Evolutionary conservation across 2,888 invertebrate species (phyloP), one percentile per base, ranked within the genome.

Genomic region (Patella ulyssiponensis): DNA sequence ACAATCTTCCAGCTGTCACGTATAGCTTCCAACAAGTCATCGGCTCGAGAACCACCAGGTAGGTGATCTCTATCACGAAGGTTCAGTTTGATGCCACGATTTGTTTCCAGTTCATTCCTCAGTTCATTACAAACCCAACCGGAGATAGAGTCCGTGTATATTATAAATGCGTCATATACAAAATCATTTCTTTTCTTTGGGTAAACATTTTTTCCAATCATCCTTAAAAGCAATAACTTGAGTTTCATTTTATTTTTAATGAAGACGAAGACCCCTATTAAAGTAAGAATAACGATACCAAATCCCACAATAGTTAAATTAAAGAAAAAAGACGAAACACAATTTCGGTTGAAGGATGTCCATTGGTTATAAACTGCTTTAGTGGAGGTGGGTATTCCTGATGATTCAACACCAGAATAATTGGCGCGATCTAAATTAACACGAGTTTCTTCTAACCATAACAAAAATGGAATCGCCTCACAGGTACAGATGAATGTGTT

Each of bases 401-500:
- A 20, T 20, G 5, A 12, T 20, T 64, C 64, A 20, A 64, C 23
- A 64, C 64, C n/a, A 7, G 64, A 20, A 64, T 64, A 64, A 20
- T n/a, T 64, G n/a, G 5, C 9, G n/a, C 64, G 5, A 20, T 64
- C 64, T 64, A 64, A 64, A 0, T 64, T 20, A 64, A 64, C 23
- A 64, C 20, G n/a, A 64, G 64, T 64, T n/a, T 20, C n/a, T 20
- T 17, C 23, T 11, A 64, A 20, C 64, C 64, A 64, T 11, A 20
- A 64, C 23, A 64, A 20, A 20, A 64, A 64, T 11, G 9, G n/a
- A 64, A 20, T 20, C 7, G 64, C 23, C 12, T 64, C 64, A 64
- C 64, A 64, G n/a, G 64, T 64, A 64, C 64, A 64, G 20, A 20
- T 20, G n/a, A 64, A 20, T 64, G 64, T 20, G 64, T 64, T 64